These are phyloP conservation scores for Leucopsar rothschildi DNA, from an alignment of 2,113 vertebrate species.

Conservation along the genomic window DNA sequence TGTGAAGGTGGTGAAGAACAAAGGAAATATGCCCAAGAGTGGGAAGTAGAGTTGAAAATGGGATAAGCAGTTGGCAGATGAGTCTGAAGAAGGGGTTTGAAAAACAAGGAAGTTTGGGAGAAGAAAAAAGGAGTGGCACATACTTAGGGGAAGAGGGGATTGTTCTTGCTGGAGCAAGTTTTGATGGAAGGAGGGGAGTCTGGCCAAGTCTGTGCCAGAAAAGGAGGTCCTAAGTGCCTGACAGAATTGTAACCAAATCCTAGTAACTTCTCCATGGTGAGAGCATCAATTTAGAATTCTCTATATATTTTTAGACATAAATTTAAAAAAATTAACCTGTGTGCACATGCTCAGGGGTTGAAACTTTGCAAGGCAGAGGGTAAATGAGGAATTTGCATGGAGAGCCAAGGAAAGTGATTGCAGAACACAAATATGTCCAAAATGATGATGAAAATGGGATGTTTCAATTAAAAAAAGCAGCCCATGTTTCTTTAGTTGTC, in stretches of 20 bases:
- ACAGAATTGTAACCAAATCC: neutral
- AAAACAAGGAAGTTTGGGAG: neutral
- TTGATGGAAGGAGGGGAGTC: neutral
- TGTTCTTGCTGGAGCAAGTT: neutral
- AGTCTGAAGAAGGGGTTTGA: neutral
- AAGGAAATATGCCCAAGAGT: neutral
- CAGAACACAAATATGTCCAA: neutral
- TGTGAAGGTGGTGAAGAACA: conserved; percentile 9
- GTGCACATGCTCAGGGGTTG: fast-evolving
- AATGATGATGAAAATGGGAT: neutral
- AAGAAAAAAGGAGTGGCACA: neutral
- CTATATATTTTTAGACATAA: neutral
- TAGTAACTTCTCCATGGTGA: neutral
- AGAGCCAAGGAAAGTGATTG: neutral
- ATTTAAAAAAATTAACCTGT: neutral
- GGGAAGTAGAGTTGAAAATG: neutral
- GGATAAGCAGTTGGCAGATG: neutral
- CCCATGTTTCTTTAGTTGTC: neutral
- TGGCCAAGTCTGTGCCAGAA: neutral
- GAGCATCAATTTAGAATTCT: neutral
- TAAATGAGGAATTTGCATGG: neutral
- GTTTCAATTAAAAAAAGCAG: neutral
- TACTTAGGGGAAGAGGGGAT: neutral
- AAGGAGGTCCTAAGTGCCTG: neutral
- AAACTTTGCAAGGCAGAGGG: fast-evolving